Evolutionary conservation across 1,140 invertebrate genomes (phyloP).

Genomic region (Pseudachorutes palmiensis): DNA sequence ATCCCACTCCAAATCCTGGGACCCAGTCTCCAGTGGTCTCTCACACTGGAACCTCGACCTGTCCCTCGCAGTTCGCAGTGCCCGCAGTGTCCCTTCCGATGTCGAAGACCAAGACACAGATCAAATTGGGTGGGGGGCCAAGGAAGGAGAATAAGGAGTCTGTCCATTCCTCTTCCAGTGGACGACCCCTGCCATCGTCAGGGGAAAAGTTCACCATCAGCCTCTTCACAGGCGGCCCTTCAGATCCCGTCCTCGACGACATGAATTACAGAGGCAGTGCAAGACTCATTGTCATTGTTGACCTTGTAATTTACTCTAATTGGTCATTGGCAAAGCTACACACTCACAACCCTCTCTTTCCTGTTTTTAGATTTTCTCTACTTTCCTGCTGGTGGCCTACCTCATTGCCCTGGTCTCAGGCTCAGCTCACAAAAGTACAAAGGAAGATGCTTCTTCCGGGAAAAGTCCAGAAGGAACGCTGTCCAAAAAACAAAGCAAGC

Average conservation of each 20-base stretch:
- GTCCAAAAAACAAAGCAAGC: background rate
- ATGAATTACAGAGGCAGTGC: constrained; percentile 4
- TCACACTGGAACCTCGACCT: background rate
- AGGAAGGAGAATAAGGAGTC: background rate
- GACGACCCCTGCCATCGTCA: background rate
- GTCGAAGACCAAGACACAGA: background rate
- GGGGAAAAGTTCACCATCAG: background rate
- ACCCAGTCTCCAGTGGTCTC: background rate
- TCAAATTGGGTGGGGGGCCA: background rate
- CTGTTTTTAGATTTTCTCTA: background rate
- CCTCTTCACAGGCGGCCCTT: background rate
- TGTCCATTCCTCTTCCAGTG: background rate
- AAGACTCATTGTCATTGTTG: constrained; percentile 3
- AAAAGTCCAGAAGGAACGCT: background rate
- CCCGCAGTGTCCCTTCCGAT: background rate
- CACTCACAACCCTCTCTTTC: background rate
- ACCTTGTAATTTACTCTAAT: constrained; percentile 8
- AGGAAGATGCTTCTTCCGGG: background rate
- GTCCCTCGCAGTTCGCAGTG: background rate
- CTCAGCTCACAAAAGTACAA: background rate
- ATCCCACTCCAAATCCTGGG: background rate
- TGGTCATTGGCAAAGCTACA: background rate
- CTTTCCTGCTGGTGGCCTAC: background rate
- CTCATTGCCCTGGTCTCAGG: background rate
- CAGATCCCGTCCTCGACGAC: background rate